phyloP scores from a whole-genome alignment of 2,113 vertebrate genomes.

The Hystrix brachyura region DNA sequence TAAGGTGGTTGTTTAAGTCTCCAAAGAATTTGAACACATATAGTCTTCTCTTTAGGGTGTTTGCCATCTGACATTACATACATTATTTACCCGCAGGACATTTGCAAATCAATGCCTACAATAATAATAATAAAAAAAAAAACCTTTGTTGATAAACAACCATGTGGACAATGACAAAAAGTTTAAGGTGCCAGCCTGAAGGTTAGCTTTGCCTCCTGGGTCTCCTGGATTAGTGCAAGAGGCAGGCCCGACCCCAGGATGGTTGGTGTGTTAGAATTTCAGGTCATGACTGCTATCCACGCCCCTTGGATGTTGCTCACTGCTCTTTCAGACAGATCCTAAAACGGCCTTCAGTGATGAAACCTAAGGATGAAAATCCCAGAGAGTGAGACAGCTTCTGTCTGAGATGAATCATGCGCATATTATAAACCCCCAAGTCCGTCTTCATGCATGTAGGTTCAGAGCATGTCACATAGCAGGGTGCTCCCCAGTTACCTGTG shows the following conservation, averaged over 20 bases:
- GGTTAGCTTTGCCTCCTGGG: not conserved
- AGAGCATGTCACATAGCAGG: not conserved
- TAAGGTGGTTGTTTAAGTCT: not conserved
- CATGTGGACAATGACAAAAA: not conserved
- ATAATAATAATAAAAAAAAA: not conserved
- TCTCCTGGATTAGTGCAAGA: not conserved
- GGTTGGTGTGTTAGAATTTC: not conserved
- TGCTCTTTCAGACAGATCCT: not conserved
- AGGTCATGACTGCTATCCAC: not conserved
- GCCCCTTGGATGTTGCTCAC: not conserved
- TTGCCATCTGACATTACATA: not conserved
- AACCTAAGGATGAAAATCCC: not conserved
- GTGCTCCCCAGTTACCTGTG: not conserved
- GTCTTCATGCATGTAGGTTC: not conserved
- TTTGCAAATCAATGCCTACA: not conserved
- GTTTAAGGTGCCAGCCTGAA: not conserved
- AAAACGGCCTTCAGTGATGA: not conserved
- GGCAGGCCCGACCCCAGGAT: not conserved
- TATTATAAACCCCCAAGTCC: not conserved
- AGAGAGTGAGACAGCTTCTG: no score
- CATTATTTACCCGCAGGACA: not conserved
- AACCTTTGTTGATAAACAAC: not conserved
- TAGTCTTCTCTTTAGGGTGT: not conserved
- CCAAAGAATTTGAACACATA: not conserved
- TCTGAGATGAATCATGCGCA: no score